These are phyloP conservation scores for Callaeas wilsoni DNA, from an alignment of 2,113 vertebrate species.

Conservation along the genomic window DNA sequence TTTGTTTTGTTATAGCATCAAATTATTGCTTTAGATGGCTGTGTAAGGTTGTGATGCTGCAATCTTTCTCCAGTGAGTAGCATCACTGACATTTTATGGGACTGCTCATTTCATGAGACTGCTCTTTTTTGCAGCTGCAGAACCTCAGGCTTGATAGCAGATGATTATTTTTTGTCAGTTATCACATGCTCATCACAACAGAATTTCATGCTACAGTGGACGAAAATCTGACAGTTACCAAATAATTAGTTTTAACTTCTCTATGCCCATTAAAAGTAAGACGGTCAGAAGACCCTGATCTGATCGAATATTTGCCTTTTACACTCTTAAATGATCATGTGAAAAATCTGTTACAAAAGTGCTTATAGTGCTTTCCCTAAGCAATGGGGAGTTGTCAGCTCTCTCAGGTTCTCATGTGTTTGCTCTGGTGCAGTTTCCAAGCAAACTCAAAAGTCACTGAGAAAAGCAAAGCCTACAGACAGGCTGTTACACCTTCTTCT, in stretches of 20 bases:
- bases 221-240: neutral
- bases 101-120: constrained; percentile 21
- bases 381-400: neutral
- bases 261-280: neutral
- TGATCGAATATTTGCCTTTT: neutral
- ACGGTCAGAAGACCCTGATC: neutral
- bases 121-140: constrained; percentile 19
- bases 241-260: neutral
- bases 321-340: neutral
- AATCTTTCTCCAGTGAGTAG: constrained; percentile 39
- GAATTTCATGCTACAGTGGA: neutral
- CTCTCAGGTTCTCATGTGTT: neutral
- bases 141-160: constrained; percentile 2
- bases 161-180: constrained; percentile 31
- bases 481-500: neutral
- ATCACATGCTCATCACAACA: constrained; percentile 6
- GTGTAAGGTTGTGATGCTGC: constrained; percentile 26
- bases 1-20: constrained; percentile 36
- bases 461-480: neutral
- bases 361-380: neutral
- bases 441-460: neutral
- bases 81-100: constrained; percentile 32
- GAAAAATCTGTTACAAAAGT: neutral
- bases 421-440: neutral
- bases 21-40: constrained; percentile 36